Conservation (phyloP, 2,113 vertebrate genomes). For the Diadophis punctatus region DNA sequence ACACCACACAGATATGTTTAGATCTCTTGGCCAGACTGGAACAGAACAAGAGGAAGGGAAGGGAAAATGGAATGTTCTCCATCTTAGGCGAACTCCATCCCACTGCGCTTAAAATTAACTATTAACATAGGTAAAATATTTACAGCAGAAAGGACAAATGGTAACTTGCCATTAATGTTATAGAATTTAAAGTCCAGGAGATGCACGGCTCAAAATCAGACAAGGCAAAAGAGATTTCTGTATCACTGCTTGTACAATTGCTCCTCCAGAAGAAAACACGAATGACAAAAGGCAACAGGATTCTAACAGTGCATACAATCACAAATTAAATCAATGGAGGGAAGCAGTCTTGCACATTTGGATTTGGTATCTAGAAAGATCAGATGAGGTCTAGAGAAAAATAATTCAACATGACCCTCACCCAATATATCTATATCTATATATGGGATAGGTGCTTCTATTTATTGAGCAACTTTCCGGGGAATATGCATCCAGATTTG, state of each 20-base stretch:
- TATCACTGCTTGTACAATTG: neutral
- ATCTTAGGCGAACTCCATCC: constrained; percentile 17
- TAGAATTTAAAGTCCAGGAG: constrained; percentile 12
- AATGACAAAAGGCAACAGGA: neutral
- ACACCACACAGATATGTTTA: constrained; percentile 23
- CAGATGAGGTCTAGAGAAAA: neutral
- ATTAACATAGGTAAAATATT: neutral
- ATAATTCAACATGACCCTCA: neutral
- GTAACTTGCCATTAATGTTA: neutral
- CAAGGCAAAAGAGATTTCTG: neutral
- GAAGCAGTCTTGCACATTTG: neutral
- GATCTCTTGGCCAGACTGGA: constrained; percentile 19
- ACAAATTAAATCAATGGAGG: neutral
- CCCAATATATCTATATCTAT: neutral
- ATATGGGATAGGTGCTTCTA: neutral
- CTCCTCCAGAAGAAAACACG: neutral
- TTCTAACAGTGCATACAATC: neutral
- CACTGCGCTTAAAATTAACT: constrained; percentile 21
- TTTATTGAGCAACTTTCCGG: neutral
- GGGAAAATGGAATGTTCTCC: constrained; percentile 24
- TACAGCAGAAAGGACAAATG: neutral
- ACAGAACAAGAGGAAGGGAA: constrained; percentile 11
- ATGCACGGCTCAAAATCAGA: neutral
- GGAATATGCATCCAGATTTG: neutral
- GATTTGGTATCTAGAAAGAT: neutral